These are phyloP conservation scores for Drosophila heteroneura DNA, from an alignment of 2,888 invertebrate species.

Conservation along the genomic window DNA sequence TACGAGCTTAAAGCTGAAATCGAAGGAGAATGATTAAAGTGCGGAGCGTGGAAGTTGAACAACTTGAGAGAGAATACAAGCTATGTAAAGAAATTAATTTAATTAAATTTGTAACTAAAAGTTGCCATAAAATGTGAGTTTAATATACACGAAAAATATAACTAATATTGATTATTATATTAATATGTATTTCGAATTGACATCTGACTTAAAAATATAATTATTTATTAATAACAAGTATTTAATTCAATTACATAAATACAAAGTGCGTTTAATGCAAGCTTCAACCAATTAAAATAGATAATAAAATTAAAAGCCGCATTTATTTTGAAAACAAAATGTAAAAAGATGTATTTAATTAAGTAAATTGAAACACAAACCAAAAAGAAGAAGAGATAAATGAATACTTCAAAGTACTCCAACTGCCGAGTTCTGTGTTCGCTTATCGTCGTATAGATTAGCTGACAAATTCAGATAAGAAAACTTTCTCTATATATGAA, in stretches of 20 bases:
- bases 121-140: not conserved
- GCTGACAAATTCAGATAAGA: constrained; percentile 50
- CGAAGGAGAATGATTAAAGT: not conserved
- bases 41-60: not conserved
- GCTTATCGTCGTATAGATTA: constrained; percentile 41
- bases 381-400: not conserved
- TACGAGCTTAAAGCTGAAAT: not conserved
- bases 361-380: not conserved
- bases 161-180: not conserved
- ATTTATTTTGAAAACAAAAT: not conserved
- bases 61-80: not conserved
- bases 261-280: not conserved
- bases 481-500: constrained; percentile 25
- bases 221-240: not conserved
- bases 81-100: not conserved
- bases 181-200: not conserved
- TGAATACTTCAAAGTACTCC: not conserved
- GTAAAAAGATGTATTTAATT: not conserved
- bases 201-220: not conserved
- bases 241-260: not conserved
- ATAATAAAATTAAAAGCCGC: not conserved
- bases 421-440: constrained; percentile 12
- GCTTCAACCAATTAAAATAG: not conserved
- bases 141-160: not conserved
- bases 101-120: not conserved